A percentile compares a stretch with the other conserved stretches of the same genome.
Conservation (phyloP, 37 sponge, comb jelly and placozoan species). For the Petrosia ficiformis region DNA sequence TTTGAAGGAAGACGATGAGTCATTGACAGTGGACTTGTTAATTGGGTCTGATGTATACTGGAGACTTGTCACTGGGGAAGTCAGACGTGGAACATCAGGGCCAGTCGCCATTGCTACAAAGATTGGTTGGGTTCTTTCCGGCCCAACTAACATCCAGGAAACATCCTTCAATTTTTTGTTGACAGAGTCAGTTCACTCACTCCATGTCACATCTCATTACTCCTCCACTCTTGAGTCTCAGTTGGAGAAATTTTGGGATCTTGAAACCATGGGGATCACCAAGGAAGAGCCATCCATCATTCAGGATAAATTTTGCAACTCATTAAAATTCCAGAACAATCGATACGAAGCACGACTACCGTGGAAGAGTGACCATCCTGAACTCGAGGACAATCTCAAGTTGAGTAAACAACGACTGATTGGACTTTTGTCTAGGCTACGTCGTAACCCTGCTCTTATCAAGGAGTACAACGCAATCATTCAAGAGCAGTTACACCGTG, state of each 20-base stretch:
- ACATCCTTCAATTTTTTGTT: not conserved
- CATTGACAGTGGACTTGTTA: constrained; percentile 1
- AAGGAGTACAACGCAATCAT: constrained; percentile 12
- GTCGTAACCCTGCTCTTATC: constrained; percentile 12
- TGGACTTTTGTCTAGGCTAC: constrained; percentile 10
- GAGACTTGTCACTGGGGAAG: constrained; percentile 31
- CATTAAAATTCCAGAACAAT: constrained; percentile 1
- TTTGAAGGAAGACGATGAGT: not conserved
- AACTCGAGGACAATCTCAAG: constrained; percentile 8
- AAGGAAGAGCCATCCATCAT: constrained; percentile 11
- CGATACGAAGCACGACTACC: constrained; percentile 35
- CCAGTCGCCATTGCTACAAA: constrained; percentile 32
- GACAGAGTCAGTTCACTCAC: constrained; percentile 19
- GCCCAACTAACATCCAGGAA: constrained; percentile 6
- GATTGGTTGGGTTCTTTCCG: constrained; percentile 37
- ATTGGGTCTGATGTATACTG: constrained; percentile 44
- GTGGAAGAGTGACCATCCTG: constrained; percentile 28
- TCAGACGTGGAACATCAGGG: too few species aligned
- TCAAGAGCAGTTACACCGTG: constrained; percentile 18
- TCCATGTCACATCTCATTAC: not conserved
- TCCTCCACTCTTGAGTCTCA: constrained; percentile 10
- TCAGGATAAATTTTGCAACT: constrained; percentile 18
- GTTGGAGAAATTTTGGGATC: constrained; percentile 14
- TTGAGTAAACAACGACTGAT: constrained; percentile 13
- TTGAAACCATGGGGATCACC: constrained; percentile 15